Conservation (phyloP, 2,113 vertebrate genomes). For the Zonotrichia leucophrys region DNA sequence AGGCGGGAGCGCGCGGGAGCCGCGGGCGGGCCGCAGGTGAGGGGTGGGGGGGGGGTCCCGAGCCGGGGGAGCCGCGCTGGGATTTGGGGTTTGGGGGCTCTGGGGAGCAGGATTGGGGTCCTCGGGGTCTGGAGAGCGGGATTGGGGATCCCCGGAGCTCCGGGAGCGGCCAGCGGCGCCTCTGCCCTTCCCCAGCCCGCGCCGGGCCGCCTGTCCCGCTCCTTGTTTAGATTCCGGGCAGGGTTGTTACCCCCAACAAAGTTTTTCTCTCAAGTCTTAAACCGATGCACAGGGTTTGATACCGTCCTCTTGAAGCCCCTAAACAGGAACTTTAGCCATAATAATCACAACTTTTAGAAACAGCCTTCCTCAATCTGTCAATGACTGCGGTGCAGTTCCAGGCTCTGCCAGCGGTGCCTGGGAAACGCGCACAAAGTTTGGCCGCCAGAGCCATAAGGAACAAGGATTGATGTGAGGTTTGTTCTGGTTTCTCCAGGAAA, state of each 20-base stretch:
- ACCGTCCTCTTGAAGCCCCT: rapidly evolving
- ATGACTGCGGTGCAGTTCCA: rapidly evolving
- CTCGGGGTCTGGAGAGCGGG: not conserved
- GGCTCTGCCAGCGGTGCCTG: not conserved
- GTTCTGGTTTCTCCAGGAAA: not conserved
- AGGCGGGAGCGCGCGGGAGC: not conserved
- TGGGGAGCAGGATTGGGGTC: rapidly evolving
- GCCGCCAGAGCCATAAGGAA: not conserved
- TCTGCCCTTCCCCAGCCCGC: not conserved
- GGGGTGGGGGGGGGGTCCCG: not conserved
- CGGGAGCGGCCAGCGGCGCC: not conserved
- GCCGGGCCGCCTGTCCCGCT: not conserved
- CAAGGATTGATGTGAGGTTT: not conserved
- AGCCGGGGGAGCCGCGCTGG: rapidly evolving
- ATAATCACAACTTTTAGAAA: not conserved
- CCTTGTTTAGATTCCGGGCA: not conserved
- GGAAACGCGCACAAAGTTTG: rapidly evolving
- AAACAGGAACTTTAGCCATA: rapidly evolving
- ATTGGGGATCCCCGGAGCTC: rapidly evolving
- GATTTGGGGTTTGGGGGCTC: not conserved
- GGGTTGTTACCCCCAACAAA: not conserved
- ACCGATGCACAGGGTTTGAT: not conserved
- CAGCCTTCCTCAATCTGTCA: not conserved
- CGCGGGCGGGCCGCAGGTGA: not conserved
- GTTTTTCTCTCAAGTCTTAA: not conserved